Evolutionary conservation across 2,888 invertebrate genomes (phyloP), one percentile per base, ranked within the genome.

Genomic region (Melolontha melolontha): DNA sequence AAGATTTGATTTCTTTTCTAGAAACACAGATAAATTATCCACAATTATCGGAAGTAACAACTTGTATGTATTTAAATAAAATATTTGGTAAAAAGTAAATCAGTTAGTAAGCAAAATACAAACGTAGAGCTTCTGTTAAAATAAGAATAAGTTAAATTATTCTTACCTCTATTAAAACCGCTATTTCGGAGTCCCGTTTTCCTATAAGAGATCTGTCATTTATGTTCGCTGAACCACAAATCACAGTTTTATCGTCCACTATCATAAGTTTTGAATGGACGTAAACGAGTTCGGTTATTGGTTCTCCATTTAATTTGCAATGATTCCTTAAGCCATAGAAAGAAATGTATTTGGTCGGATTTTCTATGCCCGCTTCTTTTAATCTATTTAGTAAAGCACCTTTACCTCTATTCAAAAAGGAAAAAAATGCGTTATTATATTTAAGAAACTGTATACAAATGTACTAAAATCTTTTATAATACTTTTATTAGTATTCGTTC

Each of bases 141-240:
- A n/a, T n/a, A n/a, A n/a, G n/a, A n/a, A n/a, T n/a, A n/a, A n/a
- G 40, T 57, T 11, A 27, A 34, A 16, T 57, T 57, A 41, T 11
- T 14, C 42, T 77, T 79, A 90, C 96, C 89, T 95, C 92, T 64
- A 97, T 87, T 49, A 97, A 85, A 12, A 96, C 92, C 2, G 96
- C 96, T 5, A 96, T 91, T 84, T 98, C 98, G 0, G 97, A 97
- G 79, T 98, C 98, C 72, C 98, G 87, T 70, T 91, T 94, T 0
- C 98, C 98, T 64, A 96, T 86, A 89, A 98, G 89, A 66, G 97
- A 97, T 62, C 98, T 86, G 81, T 99, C 98, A 79, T 99, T 99
- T 75, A 99, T 97, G 80, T 99, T 99, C 0, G 98, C 98, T 5
- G 97, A 98, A 14, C 98, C 98, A 77, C 98, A 97, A 71, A 99